These are phyloP conservation scores for Centruroides vittatus DNA, from an alignment of 1,140 invertebrate genomes.

Conservation along the genomic window DNA sequence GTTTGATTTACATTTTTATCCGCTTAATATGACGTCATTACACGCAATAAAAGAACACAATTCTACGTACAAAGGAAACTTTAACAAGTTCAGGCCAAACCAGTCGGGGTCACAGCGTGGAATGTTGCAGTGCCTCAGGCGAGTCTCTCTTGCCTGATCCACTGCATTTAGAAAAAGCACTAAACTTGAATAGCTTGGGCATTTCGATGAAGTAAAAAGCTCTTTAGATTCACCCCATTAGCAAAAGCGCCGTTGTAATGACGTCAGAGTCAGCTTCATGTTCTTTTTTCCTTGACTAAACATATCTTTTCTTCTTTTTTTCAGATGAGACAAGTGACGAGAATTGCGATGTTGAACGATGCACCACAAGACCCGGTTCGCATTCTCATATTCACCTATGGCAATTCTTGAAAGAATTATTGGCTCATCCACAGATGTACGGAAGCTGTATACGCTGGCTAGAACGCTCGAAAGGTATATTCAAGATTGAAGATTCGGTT, in stretches of 20 bases:
- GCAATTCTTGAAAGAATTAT: conserved; percentile 95
- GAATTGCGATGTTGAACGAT: conserved; percentile 22
- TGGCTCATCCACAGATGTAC: conserved; percentile 68
- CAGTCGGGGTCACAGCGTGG: neutral
- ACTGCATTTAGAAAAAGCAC: neutral
- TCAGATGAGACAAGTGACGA: conserved; percentile 34
- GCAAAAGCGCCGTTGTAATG: too few relatives aligned
- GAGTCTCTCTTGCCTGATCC: neutral
- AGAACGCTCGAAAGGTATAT: conserved; percentile 83
- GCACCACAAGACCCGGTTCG: conserved; percentile 34
- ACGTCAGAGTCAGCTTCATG: too few relatives aligned
- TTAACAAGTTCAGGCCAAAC: neutral
- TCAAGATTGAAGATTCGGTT: conserved; percentile 98
- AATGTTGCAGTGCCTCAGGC: neutral
- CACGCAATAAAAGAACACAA: neutral
- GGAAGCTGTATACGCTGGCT: conserved; percentile 93
- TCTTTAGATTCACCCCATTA: too few relatives aligned
- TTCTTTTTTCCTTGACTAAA: too few relatives aligned
- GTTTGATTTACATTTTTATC: too few relatives aligned
- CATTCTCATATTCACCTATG: conserved; percentile 93
- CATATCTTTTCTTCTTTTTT: conserved; percentile 14
- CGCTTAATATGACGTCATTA: neutral
- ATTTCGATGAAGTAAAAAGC: too few relatives aligned
- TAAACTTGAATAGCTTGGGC: too few relatives aligned
- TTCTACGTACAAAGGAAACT: neutral